A percentile compares a stretch with the other conserved stretches of the same genome.
Evolutionary conservation across 2,797 vertebrate species (phyloP).

Genomic region (Miichthys miiuy): DNA sequence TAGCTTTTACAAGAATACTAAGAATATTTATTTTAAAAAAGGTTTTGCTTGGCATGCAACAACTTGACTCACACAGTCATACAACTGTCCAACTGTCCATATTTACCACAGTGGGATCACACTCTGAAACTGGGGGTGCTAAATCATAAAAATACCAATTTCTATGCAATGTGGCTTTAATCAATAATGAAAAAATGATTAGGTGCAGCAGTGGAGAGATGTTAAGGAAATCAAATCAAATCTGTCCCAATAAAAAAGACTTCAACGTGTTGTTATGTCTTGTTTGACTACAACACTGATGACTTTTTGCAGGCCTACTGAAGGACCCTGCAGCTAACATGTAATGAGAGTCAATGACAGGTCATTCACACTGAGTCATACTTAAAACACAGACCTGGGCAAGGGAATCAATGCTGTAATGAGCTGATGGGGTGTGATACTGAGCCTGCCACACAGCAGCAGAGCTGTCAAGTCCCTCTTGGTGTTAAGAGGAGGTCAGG

Average conservation of each 20-base stretch:
- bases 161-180: too few species aligned
- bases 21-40: neutral
- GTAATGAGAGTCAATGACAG: constrained; percentile 34
- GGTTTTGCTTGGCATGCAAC: neutral
- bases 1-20: neutral
- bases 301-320: constrained; percentile 15
- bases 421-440: constrained; percentile 30
- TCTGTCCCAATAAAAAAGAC: neutral
- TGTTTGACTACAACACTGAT: constrained; percentile 2
- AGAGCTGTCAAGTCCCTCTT: constrained; percentile 21
- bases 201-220: neutral
- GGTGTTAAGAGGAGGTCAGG: constrained; percentile 8
- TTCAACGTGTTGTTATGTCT: neutral
- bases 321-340: constrained; percentile 22
- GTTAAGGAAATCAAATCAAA: neutral
- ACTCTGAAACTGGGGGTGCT: too few species aligned
- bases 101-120: too few species aligned
- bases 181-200: neutral
- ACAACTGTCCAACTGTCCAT: neutral
- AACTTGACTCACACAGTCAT: neutral
- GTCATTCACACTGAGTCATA: constrained; percentile 43
- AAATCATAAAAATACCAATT: too few species aligned
- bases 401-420: constrained; percentile 34
- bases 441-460: constrained; percentile 25
- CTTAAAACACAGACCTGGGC: constrained; percentile 37